Base-by-base conservation (phyloP, 2,113 vertebrate genomes). In the Dendropsophus ebraccatus region DNA sequence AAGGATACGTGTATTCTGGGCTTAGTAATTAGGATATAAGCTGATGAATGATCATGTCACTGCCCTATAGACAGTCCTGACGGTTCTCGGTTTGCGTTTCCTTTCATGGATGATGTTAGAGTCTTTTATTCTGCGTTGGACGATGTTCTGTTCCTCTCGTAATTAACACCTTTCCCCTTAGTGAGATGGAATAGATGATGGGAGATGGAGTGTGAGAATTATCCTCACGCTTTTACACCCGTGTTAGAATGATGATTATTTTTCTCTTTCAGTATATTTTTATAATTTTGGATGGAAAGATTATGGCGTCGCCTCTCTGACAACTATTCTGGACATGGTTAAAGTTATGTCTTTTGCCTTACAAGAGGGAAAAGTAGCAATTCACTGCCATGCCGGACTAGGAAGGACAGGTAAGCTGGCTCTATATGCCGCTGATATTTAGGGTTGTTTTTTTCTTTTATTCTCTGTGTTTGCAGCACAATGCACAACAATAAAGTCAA, bases 271-370 rank as follows among this genome's bases (percentile, higher is more conserved):
- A 99, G 98, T 99, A 91, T 99, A 99, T 90, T 99, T 99, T 93
- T 99, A 99, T 92, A 99, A 99, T 92, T 99, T 99, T 86, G 97
- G 97, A 28, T 99, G 98, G 98, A 99, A 99, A 89, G 98, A 99
- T 91, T 99, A 99, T 32, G 97, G 97, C 7, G 97, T 99, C 83
- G 98, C 97, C 0, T 99, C 97, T 81, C 96, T 99, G 78, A 98
- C 96, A 0, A 96, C 97, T 17, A 96, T 99, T 89, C 95, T 99
- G 0, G 98, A 99, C 88, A 99, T 99, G 98, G 97, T 99, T 13
- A 99, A 99, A 88, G 98, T 99, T 79, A 97, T 99, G 96, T 94
- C 97, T 0, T 99, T 99, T 56, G 97, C 97, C 50, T 91, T 98
- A 87, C 97, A 99, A 89, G 98, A 99, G 88, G 98, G 98, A 28